These are phyloP conservation scores for Unio pictorum DNA, from an alignment of 2,888 invertebrate species.

Conservation along the genomic window DNA sequence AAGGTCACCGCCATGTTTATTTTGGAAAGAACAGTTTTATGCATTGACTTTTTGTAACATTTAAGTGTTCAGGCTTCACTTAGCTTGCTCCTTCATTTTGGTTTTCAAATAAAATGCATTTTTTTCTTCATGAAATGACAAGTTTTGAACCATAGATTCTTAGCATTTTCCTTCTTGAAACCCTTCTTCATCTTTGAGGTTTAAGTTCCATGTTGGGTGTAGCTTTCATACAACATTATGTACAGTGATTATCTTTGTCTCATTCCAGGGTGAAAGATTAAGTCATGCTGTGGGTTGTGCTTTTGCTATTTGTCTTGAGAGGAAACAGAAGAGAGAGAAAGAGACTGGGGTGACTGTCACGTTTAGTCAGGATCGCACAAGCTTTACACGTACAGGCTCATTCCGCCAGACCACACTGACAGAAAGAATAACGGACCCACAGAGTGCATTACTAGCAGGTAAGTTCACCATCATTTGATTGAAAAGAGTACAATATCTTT, in stretches of 20 bases:
- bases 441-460: constrained; percentile 75
- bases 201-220: background rate
- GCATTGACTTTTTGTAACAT: no score
- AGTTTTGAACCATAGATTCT: no score
- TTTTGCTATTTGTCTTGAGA: constrained; percentile 97
- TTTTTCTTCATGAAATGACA: no score
- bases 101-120: no score
- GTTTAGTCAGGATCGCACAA: constrained; percentile 74
- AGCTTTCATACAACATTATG: background rate
- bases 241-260: background rate
- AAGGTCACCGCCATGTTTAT: no score
- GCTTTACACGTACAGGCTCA: constrained; percentile 93
- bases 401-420: constrained; percentile 86
- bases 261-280: constrained; percentile 88
- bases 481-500: background rate
- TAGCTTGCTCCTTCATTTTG: no score
- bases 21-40: no score
- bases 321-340: constrained; percentile 97
- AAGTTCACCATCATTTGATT: constrained; percentile 1
- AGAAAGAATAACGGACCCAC: constrained; percentile 81
- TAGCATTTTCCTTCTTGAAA: no score
- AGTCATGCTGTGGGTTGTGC: constrained; percentile 99
- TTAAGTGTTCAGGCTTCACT: no score
- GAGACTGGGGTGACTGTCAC: constrained; percentile 76
- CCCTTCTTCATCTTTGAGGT: background rate